Conservation (phyloP, 2,888 invertebrate genomes). For the Spialia ferax region DNA sequence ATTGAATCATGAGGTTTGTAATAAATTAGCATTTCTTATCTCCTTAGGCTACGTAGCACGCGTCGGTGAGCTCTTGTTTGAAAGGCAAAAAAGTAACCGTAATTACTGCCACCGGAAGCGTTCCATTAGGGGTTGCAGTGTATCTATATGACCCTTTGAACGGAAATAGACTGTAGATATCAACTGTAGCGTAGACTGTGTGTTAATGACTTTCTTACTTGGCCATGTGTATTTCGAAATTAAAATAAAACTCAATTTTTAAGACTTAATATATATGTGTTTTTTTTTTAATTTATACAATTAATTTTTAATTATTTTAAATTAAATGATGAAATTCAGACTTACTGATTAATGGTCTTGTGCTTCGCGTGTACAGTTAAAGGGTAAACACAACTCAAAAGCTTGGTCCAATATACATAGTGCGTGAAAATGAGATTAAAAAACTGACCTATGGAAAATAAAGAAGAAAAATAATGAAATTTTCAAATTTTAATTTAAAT, state of each 20-base stretch:
- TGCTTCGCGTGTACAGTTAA: no score
- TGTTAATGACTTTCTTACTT: background rate
- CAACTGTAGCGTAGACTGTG: background rate
- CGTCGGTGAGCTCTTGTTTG: slow-evolving; percentile 15
- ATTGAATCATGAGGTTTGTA: slow-evolving; percentile 11
- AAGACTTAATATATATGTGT: no score
- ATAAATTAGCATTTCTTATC: slow-evolving; percentile 34
- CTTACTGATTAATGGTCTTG: no score
- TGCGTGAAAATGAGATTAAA: no score
- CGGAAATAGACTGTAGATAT: slow-evolving; percentile 13
- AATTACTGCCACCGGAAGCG: slow-evolving; percentile 32
- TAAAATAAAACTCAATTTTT: background rate
- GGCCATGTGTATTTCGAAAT: background rate
- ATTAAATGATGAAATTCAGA: no score
- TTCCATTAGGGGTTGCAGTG: slow-evolving; percentile 29
- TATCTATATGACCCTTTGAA: slow-evolving; percentile 23
- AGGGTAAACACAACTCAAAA: no score
- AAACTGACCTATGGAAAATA: no score
- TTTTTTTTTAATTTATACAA: no score
- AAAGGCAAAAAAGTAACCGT: slow-evolving; percentile 34
- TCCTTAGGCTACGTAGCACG: slow-evolving; percentile 27
- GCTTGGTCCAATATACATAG: no score
- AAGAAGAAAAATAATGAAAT: no score
- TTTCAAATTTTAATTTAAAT: no score
- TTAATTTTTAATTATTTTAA: no score